Evolutionary conservation across 2,113 vertebrate species (phyloP).

Genomic region (Chaenogobius annularis): DNA sequence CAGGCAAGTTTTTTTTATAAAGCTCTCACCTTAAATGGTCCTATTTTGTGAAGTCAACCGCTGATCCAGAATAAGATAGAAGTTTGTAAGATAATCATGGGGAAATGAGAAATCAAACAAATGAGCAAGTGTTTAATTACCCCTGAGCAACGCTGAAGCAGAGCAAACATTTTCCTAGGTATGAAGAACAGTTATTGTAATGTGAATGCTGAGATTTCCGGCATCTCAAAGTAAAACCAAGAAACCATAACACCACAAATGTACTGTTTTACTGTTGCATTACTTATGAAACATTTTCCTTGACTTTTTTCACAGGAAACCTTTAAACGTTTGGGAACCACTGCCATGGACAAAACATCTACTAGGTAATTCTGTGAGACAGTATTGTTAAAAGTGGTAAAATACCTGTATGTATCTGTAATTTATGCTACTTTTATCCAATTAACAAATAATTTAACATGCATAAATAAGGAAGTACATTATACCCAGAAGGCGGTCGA

Average conservation of each 20-base stretch:
- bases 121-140: background rate
- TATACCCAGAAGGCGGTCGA: background rate
- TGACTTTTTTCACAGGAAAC: too few relatives aligned
- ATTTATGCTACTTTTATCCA: background rate
- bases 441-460: background rate
- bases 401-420: background rate
- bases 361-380: background rate
- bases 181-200: background rate
- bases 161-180: background rate
- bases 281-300: too few relatives aligned
- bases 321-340: too few relatives aligned
- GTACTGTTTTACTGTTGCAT: too few relatives aligned
- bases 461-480: background rate
- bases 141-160: background rate
- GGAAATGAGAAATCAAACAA: background rate
- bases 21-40: background rate
- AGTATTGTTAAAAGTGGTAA: background rate
- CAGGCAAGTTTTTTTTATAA: background rate
- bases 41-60: background rate
- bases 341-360: background rate
- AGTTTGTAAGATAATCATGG: background rate
- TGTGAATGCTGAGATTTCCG: background rate
- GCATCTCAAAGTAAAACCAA: background rate
- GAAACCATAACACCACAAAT: background rate
- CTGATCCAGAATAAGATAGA: background rate